These are phyloP conservation scores for Elephas maximus DNA, from an alignment of 2,113 vertebrate genomes.

Conservation along the genomic window DNA sequence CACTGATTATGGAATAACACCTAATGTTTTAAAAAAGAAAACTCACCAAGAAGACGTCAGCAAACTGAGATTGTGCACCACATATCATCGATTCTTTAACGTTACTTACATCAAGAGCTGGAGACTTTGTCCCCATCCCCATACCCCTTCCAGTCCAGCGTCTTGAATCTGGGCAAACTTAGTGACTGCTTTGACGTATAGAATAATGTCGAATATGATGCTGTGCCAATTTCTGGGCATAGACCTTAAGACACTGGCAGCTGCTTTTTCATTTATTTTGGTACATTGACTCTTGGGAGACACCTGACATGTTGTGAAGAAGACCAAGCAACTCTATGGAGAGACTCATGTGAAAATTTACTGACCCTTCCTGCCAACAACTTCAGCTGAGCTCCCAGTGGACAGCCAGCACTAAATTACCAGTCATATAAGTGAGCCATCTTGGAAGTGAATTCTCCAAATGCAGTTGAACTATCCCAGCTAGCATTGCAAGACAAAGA, in stretches of 20 bases:
- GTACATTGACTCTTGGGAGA: not conserved
- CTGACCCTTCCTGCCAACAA: not conserved
- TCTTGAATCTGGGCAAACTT: not conserved
- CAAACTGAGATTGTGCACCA: not conserved
- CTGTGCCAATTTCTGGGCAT: not conserved
- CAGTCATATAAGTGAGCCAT: not conserved
- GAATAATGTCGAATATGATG: not conserved
- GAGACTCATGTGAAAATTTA: not conserved
- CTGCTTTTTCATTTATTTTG: not conserved
- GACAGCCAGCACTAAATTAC: not conserved
- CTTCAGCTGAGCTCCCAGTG: not conserved
- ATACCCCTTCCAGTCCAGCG: rapidly evolving
- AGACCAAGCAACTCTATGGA: not conserved
- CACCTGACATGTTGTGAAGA: not conserved
- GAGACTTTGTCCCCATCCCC: not conserved
- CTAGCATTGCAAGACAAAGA: not conserved
- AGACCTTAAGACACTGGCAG: not conserved
- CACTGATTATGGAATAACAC: not conserved
- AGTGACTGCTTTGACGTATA: not conserved
- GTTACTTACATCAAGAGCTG: not conserved
- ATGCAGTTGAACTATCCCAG: not conserved
- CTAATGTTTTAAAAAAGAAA: not conserved
- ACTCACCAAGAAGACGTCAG: not conserved
- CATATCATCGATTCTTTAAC: not conserved
- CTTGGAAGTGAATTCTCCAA: not conserved